phyloP scores from a whole-genome alignment of 1,140 invertebrate species.

The Trichonephila clavata region DNA sequence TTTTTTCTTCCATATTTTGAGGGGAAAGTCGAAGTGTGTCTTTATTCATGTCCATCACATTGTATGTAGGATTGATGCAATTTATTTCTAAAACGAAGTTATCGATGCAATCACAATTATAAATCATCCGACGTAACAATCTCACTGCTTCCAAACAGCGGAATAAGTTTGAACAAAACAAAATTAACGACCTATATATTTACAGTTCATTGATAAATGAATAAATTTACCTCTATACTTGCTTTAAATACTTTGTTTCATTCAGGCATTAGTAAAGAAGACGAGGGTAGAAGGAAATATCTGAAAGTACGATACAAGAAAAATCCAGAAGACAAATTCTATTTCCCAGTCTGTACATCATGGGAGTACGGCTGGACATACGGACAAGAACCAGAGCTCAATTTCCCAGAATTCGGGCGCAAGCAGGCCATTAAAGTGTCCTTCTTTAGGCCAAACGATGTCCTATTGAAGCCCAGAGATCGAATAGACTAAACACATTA shows the following conservation, averaged over 20 bases:
- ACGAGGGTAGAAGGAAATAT: conserved; percentile 20
- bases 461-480: conserved; percentile 58
- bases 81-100: too few species aligned
- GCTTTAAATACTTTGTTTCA: not conserved
- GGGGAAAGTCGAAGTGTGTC: too few species aligned
- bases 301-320: not conserved
- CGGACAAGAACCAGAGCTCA: conserved; percentile 1
- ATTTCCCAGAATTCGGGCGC: not conserved
- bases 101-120: too few species aligned
- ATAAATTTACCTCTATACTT: too few species aligned
- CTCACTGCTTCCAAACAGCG: too few species aligned
- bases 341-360: conserved; percentile 39
- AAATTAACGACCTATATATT: too few species aligned
- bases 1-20: too few species aligned
- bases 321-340: conserved; percentile 43
- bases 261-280: conserved; percentile 56
- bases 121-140: too few species aligned
- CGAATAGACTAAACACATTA: not conserved
- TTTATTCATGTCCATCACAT: too few species aligned
- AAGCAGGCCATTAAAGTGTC: conserved; percentile 34
- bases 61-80: too few species aligned
- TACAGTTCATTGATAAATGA: too few species aligned
- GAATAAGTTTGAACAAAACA: too few species aligned
- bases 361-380: conserved; percentile 69
- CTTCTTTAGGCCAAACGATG: conserved; percentile 59